Evolutionary conservation across 2,113 vertebrate genomes (phyloP), one percentile per base, ranked within the genome.

Genomic region (Actenoides hombroni): DNA sequence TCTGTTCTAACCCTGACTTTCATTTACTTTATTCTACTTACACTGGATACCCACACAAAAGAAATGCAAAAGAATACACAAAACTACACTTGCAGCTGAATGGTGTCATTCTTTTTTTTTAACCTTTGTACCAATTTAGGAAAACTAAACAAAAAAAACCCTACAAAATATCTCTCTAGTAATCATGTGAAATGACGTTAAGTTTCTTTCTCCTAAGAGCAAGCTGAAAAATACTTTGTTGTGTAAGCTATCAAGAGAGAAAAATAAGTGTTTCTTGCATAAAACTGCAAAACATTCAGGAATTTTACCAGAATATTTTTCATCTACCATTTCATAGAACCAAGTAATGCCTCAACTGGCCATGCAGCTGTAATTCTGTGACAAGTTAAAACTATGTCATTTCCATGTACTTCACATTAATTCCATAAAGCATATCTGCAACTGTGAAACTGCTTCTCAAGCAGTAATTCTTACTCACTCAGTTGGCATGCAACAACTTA

Each of bases 401-500:
- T 88, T 42, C 7, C 10, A 2, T 18, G 15, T 21, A 79, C 56
- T 69, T 75, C 69, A 57, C 26, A 16, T 31, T 24, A 73, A 73
- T n/a, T 49, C 78, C 69, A 35, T 37, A 85, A 51, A 56, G 65
- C 29, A 0, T 37, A 79, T 65, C 86, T 73, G 81, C 74, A 84
- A 85, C 82, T 53, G 77, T 23, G 42, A 82, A 95, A 79, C 60
- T 87, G 70, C 61, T 92, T 75, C 82, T 79, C 65, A 49, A 91
- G 79, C 75, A 90, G 71, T 54, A 85, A 74, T 88, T 57, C 82
- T 91, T 95, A 91, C 84, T 95, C 94, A 95, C 28, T 65, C 53
- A 95, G 84, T 3, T 89, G 86, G 93, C 75, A 91, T 80, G 88
- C 92, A 70, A 49, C 82, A 70, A 73, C 75, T 93, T 93, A 95